Conservation (phyloP, 2,113 vertebrate species). For the Epinephelus lanceolatus region DNA sequence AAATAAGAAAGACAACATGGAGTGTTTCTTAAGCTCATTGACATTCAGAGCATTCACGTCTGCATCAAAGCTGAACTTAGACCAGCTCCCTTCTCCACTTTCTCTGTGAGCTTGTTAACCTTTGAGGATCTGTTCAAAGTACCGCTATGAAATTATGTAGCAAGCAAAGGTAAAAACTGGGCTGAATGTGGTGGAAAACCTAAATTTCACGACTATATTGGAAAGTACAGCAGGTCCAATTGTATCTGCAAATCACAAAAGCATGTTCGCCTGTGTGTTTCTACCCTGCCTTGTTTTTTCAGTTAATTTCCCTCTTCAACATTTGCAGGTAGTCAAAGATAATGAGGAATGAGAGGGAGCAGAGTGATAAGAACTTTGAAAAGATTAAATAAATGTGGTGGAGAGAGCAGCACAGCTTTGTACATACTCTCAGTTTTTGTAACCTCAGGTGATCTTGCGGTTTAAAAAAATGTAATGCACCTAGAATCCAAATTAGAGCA, state of each 20-base stretch:
- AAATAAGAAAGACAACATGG: slow-evolving; percentile 19
- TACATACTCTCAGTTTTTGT: neutral
- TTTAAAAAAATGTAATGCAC: neutral
- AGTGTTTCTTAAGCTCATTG: slow-evolving; percentile 53
- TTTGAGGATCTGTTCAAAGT: slow-evolving; percentile 43
- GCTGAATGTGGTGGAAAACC: neutral
- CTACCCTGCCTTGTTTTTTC: slow-evolving; percentile 2
- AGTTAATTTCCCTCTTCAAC: too few species aligned
- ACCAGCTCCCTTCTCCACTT: slow-evolving; percentile 42
- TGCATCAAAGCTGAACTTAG: slow-evolving; percentile 61
- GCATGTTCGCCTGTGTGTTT: neutral
- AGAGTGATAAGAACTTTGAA: slow-evolving; percentile 11
- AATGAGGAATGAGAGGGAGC: neutral
- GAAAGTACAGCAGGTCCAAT: too few species aligned
- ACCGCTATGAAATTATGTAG: slow-evolving; percentile 23
- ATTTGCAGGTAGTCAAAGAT: neutral
- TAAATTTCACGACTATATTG: neutral
- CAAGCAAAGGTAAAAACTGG: neutral
- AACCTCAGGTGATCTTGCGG: neutral
- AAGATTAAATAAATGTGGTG: neutral
- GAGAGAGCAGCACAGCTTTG: neutral
- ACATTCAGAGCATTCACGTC: slow-evolving; percentile 53
- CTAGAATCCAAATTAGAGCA: neutral
- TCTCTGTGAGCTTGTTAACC: slow-evolving; percentile 65
- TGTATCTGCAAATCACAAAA: slow-evolving; percentile 11